These are phyloP conservation scores for Threskiornis aethiopicus DNA, from an alignment of 2,797 vertebrate species.

Conservation along the genomic window DNA sequence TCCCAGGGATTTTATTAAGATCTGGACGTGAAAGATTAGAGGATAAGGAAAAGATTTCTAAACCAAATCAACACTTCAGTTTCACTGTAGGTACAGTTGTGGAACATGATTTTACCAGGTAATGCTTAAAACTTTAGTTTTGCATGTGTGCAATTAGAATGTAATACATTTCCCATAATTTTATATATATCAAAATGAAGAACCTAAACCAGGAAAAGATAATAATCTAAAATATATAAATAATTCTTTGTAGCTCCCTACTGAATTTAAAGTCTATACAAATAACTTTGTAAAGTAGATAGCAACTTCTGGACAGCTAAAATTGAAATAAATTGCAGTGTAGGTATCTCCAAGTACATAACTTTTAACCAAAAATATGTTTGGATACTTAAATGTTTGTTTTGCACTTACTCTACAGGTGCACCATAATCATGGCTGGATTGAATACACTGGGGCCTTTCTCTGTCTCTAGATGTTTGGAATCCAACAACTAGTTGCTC, in stretches of 20 bases:
- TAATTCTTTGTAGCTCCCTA: not conserved
- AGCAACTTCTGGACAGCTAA: not conserved
- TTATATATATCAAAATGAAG: not conserved
- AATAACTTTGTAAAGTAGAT: not conserved
- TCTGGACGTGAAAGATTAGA: not conserved
- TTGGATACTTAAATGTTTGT: not conserved
- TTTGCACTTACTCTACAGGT: not conserved
- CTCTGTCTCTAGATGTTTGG: not conserved
- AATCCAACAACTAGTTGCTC: not conserved
- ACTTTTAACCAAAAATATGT: not conserved
- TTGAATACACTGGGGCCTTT: not conserved
- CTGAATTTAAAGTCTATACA: not conserved
- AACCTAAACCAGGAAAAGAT: not conserved
- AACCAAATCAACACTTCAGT: not conserved
- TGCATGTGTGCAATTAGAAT: not conserved
- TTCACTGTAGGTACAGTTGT: not conserved
- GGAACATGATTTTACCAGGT: not conserved
- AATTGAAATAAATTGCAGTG: not conserved
- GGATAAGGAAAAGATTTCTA: not conserved
- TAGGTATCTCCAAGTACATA: not conserved
- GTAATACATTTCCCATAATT: not conserved
- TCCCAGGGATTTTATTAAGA: not conserved
- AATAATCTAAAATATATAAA: not conserved
- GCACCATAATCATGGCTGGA: fast-evolving
- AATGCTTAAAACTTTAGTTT: not conserved